These are phyloP conservation scores for Dolichotis patagonum DNA, from an alignment of 2,113 vertebrate species.

Conservation along the genomic window DNA sequence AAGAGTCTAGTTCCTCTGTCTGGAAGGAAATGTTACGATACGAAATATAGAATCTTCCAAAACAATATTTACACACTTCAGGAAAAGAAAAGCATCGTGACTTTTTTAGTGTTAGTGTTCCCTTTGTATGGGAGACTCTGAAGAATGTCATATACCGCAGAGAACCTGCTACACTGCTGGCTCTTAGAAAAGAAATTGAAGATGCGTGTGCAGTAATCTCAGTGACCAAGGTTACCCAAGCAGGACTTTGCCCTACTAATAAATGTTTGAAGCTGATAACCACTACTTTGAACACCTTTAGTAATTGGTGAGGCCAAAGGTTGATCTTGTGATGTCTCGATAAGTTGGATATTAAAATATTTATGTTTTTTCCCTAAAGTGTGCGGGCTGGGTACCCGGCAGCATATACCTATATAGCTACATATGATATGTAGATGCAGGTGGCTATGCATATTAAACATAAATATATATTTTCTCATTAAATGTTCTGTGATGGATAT, in stretches of 20 bases:
- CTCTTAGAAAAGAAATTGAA: not conserved
- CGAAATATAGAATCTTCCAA: not conserved
- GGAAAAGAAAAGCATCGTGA: not conserved
- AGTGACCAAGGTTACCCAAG: not conserved
- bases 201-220: not conserved
- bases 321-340: not conserved
- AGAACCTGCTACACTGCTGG: not conserved
- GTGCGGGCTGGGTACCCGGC: not conserved
- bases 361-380: not conserved
- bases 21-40: not conserved
- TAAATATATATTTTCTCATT: not conserved
- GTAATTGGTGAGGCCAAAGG: not conserved
- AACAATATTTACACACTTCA: not conserved
- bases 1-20: not conserved
- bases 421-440: not conserved
- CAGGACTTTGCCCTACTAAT: not conserved
- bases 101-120: not conserved
- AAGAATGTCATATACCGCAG: not conserved
- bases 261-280: not conserved
- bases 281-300: not conserved
- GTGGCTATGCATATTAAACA: not conserved
- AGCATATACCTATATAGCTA: not conserved
- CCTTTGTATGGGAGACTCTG: not conserved
- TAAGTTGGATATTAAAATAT: not conserved
- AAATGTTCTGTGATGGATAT: not conserved